Evolutionary conservation across 2,888 invertebrate species (phyloP).

Genomic region (Hyposoter dolosus): DNA sequence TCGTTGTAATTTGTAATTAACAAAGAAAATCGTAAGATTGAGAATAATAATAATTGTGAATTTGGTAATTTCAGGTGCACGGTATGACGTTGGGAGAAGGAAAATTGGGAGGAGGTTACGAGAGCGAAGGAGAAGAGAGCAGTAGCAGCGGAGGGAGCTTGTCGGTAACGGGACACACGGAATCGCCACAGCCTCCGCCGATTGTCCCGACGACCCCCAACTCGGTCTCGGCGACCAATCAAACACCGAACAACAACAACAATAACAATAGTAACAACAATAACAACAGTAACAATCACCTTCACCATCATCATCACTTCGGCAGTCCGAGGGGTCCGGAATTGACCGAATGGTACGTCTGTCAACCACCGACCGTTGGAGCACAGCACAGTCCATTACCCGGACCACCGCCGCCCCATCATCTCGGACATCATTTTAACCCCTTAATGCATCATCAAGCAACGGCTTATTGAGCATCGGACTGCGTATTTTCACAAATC

Average conservation of each 20-base stretch:
- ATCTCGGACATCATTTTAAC: slow-evolving; percentile 87
- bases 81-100: slow-evolving; percentile 87
- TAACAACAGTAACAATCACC: slow-evolving; percentile 82
- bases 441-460: slow-evolving; percentile 88
- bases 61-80: slow-evolving; percentile 86
- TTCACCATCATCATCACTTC: slow-evolving; percentile 81
- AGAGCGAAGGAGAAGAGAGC: slow-evolving; percentile 96
- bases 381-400: slow-evolving; percentile 87
- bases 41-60: slow-evolving; percentile 1
- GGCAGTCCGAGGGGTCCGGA: slow-evolving; percentile 86
- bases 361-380: slow-evolving; percentile 88
- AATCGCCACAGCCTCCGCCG: slow-evolving; percentile 86
- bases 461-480: slow-evolving; percentile 80
- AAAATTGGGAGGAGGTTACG: slow-evolving; percentile 89
- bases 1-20: background rate
- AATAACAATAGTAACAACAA: slow-evolving; percentile 81
- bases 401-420: slow-evolving; percentile 89
- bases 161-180: slow-evolving; percentile 87
- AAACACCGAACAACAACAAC: slow-evolving; percentile 71
- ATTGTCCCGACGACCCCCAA: slow-evolving; percentile 83
- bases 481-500: background rate
- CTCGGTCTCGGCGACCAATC: slow-evolving; percentile 71
- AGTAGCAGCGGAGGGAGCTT: slow-evolving; percentile 91
- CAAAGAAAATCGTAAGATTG: background rate
- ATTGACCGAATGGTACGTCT: slow-evolving; percentile 92